Conservation (phyloP, 1,140 invertebrate genomes). For the Trissolcus basalis region DNA sequence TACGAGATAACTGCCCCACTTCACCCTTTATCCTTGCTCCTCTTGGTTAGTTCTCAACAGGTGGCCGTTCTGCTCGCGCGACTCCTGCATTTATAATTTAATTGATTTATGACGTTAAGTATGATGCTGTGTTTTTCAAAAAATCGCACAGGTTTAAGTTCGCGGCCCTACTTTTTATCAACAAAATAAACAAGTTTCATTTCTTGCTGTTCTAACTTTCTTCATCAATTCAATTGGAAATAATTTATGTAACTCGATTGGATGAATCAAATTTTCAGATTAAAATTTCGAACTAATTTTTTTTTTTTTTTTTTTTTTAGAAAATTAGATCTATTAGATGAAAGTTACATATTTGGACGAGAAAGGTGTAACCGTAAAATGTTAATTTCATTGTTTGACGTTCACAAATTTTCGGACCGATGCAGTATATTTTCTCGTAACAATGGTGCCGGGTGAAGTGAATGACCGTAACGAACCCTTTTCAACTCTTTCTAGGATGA, state of each 20-base stretch:
- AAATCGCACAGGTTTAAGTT: conserved; percentile 8
- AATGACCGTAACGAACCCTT: conserved; percentile 55
- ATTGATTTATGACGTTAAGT: conserved; percentile 67
- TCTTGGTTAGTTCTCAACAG: conserved; percentile 71
- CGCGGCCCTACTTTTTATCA: conserved; percentile 23
- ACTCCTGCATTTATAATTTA: conserved; percentile 75
- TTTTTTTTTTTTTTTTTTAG: no score
- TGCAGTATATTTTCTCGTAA: conserved; percentile 40
- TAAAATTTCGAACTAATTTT: no score
- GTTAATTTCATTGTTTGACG: conserved; percentile 1
- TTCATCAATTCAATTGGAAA: no score
- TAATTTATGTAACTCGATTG: no score
- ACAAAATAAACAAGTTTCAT: no score
- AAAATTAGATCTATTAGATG: no score
- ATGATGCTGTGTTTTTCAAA: conserved; percentile 19
- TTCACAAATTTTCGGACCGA: conserved; percentile 15
- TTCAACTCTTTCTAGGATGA: conserved; percentile 53
- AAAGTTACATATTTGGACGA: no score
- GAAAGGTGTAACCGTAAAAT: no score
- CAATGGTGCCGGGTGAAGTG: conserved; percentile 22
- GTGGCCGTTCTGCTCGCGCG: conserved; percentile 73
- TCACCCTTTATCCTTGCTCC: conserved; percentile 67
- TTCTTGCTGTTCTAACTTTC: no score
- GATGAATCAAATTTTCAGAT: no score
- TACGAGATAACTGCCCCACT: conserved; percentile 73